These are phyloP conservation scores for Eudyptes chrysolophus DNA, from an alignment of 2,113 vertebrate species.

Conservation along the genomic window DNA sequence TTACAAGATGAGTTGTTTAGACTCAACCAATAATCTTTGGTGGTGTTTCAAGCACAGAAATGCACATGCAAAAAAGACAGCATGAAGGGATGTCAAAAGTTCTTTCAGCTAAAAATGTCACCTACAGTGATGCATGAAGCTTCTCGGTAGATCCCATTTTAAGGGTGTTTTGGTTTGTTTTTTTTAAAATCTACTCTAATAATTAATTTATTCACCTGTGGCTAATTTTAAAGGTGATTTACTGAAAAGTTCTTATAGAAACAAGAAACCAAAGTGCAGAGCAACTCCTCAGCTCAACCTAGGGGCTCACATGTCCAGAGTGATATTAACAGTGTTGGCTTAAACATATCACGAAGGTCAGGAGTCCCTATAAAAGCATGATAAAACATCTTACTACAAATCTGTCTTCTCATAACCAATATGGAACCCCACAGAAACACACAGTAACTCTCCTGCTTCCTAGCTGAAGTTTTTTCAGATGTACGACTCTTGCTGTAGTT, in stretches of 20 bases:
- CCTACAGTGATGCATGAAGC: neutral
- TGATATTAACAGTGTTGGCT: neutral
- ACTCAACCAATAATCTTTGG: neutral
- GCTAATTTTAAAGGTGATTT: neutral
- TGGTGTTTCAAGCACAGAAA: neutral
- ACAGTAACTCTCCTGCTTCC: neutral
- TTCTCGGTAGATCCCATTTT: neutral
- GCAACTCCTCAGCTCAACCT: neutral
- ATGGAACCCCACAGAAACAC: neutral
- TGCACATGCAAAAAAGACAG: neutral
- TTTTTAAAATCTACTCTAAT: neutral
- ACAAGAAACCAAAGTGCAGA: neutral
- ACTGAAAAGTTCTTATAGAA: neutral
- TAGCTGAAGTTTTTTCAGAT: neutral
- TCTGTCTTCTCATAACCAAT: accelerated
- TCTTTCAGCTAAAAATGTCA: neutral
- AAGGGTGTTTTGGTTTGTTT: neutral
- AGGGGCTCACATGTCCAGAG: neutral
- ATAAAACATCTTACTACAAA: neutral
- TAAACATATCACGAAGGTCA: neutral
- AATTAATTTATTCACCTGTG: neutral
- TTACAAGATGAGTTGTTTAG: neutral
- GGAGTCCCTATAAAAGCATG: neutral
- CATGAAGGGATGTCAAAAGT: neutral
- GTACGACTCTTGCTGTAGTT: neutral